Evolutionary conservation across 2,888 invertebrate genomes (phyloP).

Genomic region (Netelia inedita): DNA sequence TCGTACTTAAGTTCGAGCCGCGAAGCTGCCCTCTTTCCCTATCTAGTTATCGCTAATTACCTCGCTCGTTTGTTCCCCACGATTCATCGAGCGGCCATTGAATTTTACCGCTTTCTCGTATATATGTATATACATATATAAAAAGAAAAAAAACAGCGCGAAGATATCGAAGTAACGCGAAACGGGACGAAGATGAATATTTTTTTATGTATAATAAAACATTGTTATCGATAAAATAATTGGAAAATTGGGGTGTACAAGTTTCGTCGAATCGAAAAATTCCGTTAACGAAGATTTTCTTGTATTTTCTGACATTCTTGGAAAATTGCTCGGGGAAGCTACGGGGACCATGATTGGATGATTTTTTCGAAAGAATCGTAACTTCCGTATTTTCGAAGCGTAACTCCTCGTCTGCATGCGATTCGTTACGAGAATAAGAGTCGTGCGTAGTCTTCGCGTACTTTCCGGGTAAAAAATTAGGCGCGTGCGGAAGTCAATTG

Average conservation of each 20-base stretch:
- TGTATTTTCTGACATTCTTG: slow-evolving; percentile 13
- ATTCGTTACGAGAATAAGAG: slow-evolving; percentile 25
- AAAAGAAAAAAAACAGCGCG: neutral
- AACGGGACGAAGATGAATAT: no score
- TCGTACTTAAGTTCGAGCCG: slow-evolving; percentile 21
- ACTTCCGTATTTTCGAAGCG: slow-evolving; percentile 18
- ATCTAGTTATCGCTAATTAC: slow-evolving; percentile 20
- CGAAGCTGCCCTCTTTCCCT: neutral
- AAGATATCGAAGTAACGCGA: neutral
- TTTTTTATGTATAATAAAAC: no score
- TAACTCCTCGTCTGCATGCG: neutral
- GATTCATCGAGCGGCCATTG: slow-evolving; percentile 12
- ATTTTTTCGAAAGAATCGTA: slow-evolving; percentile 44
- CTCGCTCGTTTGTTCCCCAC: slow-evolving; percentile 7
- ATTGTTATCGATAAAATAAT: neutral
- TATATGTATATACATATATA: neutral
- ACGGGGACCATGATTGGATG: slow-evolving; percentile 41
- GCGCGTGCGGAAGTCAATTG: slow-evolving; percentile 50
- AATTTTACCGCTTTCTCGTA: neutral
- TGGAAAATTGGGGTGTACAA: neutral
- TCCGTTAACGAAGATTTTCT: neutral
- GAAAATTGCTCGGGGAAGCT: slow-evolving; percentile 26
- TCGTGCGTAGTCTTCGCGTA: slow-evolving; percentile 24
- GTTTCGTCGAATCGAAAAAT: neutral
- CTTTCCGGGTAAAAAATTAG: slow-evolving; percentile 60